Evolutionary conservation across 2,797 vertebrate genomes (phyloP).

Genomic region (Anabas testudineus): DNA sequence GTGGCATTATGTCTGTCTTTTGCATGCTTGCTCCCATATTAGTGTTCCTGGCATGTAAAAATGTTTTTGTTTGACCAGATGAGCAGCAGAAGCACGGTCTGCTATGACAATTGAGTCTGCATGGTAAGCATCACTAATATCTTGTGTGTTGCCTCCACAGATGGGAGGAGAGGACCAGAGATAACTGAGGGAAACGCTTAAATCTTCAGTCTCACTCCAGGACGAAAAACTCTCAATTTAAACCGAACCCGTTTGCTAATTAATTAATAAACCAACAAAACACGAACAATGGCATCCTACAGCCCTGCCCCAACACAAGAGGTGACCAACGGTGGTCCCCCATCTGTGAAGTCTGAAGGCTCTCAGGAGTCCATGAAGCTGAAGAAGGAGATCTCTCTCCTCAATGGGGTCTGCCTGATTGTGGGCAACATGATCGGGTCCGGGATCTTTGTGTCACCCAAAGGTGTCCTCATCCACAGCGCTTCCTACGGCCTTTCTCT

Average conservation of each 20-base stretch:
- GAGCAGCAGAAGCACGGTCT: too few relatives aligned
- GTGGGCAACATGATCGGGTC: slow-evolving; percentile 98
- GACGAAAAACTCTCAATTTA: not conserved
- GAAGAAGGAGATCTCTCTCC: slow-evolving; percentile 93
- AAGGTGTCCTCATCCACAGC: slow-evolving; percentile 93
- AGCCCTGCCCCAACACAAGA: slow-evolving; percentile 66
- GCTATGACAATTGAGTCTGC: slow-evolving; percentile 21
- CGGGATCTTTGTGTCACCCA: slow-evolving; percentile 94
- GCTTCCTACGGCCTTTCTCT: slow-evolving; percentile 92
- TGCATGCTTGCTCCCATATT: slow-evolving; percentile 44
- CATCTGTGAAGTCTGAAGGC: slow-evolving; percentile 35
- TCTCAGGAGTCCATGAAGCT: slow-evolving; percentile 86
- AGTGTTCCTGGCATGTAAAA: slow-evolving; percentile 39
- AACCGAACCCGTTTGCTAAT: slow-evolving; percentile 15
- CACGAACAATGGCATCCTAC: slow-evolving; percentile 79
- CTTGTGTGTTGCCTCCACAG: slow-evolving; percentile 67
- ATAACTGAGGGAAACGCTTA: slow-evolving; percentile 46
- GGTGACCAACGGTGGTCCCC: slow-evolving; percentile 59
- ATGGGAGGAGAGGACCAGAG: slow-evolving; percentile 71
- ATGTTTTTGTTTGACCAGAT: slow-evolving; percentile 40
- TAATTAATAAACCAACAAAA: not conserved
- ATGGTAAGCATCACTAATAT: slow-evolving; percentile 46
- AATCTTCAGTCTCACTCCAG: slow-evolving; percentile 3
- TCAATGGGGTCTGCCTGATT: slow-evolving; percentile 93
- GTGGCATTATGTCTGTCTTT: slow-evolving; percentile 28